Conservation (phyloP, 2,113 vertebrate genomes). For the Alligator mississippiensis region DNA sequence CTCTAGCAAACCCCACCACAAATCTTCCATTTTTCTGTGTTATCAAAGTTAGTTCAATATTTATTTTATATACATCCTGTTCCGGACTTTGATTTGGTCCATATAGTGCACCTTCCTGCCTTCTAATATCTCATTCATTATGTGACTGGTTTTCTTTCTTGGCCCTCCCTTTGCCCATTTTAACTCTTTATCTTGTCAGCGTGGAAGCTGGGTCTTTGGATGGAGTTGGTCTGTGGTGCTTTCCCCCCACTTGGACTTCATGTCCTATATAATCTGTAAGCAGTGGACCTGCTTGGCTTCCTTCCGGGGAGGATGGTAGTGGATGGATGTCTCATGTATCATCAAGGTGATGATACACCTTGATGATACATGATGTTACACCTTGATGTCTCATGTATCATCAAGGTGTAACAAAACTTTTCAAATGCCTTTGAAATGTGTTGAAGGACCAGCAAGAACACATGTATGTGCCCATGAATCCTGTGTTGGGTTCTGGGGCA, state of each 20-base stretch:
- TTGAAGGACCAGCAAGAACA: no score
- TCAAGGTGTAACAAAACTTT: no score
- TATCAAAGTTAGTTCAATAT: constrained; percentile 72
- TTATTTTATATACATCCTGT: constrained; percentile 75
- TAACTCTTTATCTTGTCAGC: constrained; percentile 72
- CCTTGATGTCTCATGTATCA: fast-evolving
- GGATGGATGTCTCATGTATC: fast-evolving
- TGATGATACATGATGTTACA: no score
- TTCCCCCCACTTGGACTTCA: not conserved
- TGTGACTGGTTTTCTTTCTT: not conserved
- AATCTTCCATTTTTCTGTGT: constrained; percentile 53
- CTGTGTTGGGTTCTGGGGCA: no score
- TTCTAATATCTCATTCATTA: constrained; percentile 53
- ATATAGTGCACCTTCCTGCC: constrained; percentile 66
- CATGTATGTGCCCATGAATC: no score
- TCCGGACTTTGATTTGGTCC: constrained; percentile 69
- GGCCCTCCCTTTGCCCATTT: constrained; percentile 2
- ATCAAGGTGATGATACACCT: not conserved
- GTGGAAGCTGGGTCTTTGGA: not conserved
- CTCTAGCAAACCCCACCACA: constrained; percentile 57
- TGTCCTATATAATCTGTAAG: fast-evolving
- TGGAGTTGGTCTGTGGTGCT: fast-evolving
- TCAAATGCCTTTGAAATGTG: no score
- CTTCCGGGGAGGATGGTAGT: not conserved
- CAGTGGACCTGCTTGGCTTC: not conserved